Conservation (phyloP, 1,140 invertebrate genomes). For the Aphaenogaster ashmeadi region DNA sequence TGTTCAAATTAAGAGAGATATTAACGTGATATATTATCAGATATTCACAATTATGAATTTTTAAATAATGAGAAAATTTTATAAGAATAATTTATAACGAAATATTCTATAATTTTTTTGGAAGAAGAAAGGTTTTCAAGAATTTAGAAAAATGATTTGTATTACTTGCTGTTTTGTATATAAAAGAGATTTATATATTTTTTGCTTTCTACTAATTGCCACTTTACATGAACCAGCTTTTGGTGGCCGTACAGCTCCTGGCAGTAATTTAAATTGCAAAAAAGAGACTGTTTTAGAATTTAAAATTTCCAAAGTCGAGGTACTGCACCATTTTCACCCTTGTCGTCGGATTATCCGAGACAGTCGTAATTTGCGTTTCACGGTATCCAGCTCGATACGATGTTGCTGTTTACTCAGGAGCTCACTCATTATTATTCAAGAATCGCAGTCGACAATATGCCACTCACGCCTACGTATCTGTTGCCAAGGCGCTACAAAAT, state of each 20-base stretch:
- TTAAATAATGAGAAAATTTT: no score
- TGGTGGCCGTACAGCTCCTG: not conserved
- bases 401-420: constrained; percentile 28
- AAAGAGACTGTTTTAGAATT: not conserved
- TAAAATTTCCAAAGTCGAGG: not conserved
- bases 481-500: constrained; percentile 6
- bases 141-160: not conserved
- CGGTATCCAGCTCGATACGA: not conserved
- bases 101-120: not conserved
- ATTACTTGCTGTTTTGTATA: not conserved
- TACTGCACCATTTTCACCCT: not conserved
- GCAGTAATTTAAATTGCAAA: constrained; percentile 4
- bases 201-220: not conserved
- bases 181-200: not conserved
- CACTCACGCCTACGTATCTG: constrained; percentile 13
- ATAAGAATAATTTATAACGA: no score
- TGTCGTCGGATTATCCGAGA: constrained; percentile 23
- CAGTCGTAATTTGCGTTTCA: constrained; percentile 21
- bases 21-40: no score
- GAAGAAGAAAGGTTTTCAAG: not conserved
- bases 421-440: constrained; percentile 56
- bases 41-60: no score
- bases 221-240: not conserved
- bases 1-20: not conserved
- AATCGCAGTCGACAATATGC: not conserved